phyloP scores from a whole-genome alignment of 2,113 vertebrate genomes.

The Conger conger region DNA sequence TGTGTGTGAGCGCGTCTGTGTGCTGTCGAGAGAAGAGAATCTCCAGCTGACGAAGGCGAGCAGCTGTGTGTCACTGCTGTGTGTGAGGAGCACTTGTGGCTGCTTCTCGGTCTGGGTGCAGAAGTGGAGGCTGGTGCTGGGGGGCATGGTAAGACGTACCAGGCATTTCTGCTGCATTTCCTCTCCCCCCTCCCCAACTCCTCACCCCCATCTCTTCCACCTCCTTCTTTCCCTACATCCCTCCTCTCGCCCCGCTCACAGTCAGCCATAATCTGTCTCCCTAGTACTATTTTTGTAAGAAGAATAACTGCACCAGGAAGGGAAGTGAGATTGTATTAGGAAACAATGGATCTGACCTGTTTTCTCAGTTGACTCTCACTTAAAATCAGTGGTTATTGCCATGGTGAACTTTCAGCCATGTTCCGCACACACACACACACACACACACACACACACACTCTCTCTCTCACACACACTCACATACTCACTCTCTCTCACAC shows the following conservation, averaged over 20 bases:
- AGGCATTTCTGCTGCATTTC: conserved; percentile 76
- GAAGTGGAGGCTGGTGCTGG: conserved; percentile 60
- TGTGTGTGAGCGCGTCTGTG: background rate
- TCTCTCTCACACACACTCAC: background rate
- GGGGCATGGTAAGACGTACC: conserved; percentile 67
- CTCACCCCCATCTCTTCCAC: conserved; percentile 55
- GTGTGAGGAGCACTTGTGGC: conserved; percentile 48
- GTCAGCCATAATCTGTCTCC: conserved; percentile 10
- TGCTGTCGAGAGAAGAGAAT: conserved; percentile 36
- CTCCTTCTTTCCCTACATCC: conserved; percentile 68
- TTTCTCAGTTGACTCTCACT: background rate
- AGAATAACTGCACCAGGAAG: conserved; percentile 78
- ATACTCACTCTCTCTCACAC: background rate
- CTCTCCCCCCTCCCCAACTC: conserved; percentile 52
- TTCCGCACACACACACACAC: background rate
- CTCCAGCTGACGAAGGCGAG: conserved; percentile 49
- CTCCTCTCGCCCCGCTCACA: conserved; percentile 44
- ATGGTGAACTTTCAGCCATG: background rate
- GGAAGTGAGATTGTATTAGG: conserved; percentile 96
- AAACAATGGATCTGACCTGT: conserved; percentile 69
- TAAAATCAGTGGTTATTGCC: conserved; percentile 10
- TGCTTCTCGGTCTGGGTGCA: conserved; percentile 41
- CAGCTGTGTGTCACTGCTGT: conserved; percentile 46
- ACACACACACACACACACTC: background rate
- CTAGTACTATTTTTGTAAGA: conserved; percentile 80